phyloP scores from a whole-genome alignment of 2,113 vertebrate species.

The Triplophysa tibetana region DNA sequence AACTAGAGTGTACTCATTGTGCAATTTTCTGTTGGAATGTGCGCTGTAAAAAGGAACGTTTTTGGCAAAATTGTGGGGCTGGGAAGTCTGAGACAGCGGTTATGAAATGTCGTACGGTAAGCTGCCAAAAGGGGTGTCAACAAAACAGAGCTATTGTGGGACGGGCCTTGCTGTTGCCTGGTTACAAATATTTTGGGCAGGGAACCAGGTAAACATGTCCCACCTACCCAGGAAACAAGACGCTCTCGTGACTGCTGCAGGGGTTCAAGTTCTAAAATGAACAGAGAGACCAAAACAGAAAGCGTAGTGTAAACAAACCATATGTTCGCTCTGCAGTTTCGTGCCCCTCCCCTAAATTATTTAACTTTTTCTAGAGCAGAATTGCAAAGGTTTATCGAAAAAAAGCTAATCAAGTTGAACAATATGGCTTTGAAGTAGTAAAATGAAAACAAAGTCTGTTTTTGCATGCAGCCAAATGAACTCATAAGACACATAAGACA shows the following conservation, averaged over 20 bases:
- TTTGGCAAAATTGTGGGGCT: conserved; percentile 54
- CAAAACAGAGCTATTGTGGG: conserved; percentile 66
- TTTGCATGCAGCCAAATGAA: conserved; percentile 37
- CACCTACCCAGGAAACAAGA: conserved; percentile 72
- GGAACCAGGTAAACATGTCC: conserved; percentile 71
- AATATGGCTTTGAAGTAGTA: conserved; percentile 9
- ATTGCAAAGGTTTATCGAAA: not conserved
- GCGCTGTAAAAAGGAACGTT: conserved; percentile 29
- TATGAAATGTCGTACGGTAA: conserved; percentile 68
- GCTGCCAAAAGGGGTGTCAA: conserved; percentile 73
- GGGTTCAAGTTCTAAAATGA: conserved; percentile 45
- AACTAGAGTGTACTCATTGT: conserved; percentile 7
- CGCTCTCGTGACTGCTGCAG: conserved; percentile 66
- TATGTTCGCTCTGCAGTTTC: not conserved
- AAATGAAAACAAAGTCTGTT: not conserved
- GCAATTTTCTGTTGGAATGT: not conserved
- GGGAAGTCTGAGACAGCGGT: conserved; percentile 58
- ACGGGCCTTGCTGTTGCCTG: conserved; percentile 73
- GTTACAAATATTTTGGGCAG: conserved; percentile 80
- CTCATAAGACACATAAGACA: not conserved
- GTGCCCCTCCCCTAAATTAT: not conserved
- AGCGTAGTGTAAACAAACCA: conserved; percentile 46
- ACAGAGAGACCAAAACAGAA: conserved; percentile 38
- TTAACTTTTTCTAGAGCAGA: not conserved
- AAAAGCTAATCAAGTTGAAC: not conserved